These are phyloP conservation scores for Dendropsophus ebraccatus DNA, from an alignment of 2,113 vertebrate species.

Conservation along the genomic window DNA sequence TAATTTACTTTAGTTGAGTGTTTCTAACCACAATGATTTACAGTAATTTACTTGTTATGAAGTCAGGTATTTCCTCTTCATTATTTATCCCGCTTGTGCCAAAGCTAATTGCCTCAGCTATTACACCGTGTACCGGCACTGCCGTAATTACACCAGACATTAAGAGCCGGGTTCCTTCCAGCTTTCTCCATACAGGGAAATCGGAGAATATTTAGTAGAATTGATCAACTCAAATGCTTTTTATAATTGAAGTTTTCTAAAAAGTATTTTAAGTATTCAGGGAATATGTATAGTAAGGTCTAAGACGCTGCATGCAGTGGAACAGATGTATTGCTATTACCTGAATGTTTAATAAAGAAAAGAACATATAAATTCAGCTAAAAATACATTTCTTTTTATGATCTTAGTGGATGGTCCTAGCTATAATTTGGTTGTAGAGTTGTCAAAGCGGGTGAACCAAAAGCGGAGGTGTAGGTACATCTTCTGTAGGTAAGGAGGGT, in stretches of 20 bases:
- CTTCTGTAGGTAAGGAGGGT: not conserved
- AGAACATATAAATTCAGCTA: too few species aligned
- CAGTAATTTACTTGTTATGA: not conserved
- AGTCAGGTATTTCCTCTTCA: not conserved
- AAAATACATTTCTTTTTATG: too few species aligned
- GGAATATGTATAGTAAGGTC: not conserved
- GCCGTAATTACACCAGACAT: not conserved
- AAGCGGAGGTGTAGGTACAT: not conserved
- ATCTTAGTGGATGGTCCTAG: too few species aligned
- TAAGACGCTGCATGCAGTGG: too few species aligned
- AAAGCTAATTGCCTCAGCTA: slow-evolving; percentile 6
- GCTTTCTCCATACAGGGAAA: not conserved
- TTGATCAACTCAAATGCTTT: not conserved
- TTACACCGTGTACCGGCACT: not conserved
- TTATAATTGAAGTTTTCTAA: not conserved
- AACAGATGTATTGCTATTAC: too few species aligned
- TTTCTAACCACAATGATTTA: not conserved
- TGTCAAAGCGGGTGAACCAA: not conserved
- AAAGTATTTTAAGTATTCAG: not conserved
- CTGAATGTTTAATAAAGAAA: too few species aligned
- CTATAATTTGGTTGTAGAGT: not conserved
- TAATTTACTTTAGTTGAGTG: not conserved
- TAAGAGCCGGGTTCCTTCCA: not conserved
- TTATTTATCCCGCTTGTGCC: not conserved
- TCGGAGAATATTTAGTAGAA: not conserved